Base-by-base conservation (phyloP, 2,888 invertebrate genomes). In the Cheilosia vernalis region DNA sequence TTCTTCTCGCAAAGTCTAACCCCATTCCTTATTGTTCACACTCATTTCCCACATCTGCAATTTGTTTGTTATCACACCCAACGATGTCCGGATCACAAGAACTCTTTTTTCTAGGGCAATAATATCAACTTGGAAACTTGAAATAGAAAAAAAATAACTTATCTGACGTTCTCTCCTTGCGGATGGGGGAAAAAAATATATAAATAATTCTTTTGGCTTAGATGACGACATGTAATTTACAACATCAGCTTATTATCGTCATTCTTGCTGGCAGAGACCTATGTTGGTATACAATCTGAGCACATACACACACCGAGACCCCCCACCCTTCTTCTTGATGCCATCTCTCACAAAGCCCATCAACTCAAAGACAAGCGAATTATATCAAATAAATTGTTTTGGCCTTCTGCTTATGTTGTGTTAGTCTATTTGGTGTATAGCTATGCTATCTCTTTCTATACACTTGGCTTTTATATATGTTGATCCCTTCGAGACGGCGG, bases 301-400 rank as follows among this genome's bases (percentile, higher is more conserved):
- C 13, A 37, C 15, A 33, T 19, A 49, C 5, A 30, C 27, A 9
- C 30, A 9, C 30, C 30, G 30, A 9, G 9, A 30, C 30, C 30
- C 30, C 27, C 9, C 40, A 44, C 53, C 44, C 55, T 56, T 73
- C 44, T 30, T 37, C 72, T 42, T 69, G 74, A 84, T 84, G 80
- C 69, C 74, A 73, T 81, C 76, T 81, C 81, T 76, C 74, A 61
- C 66, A 72, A 74, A 81, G 81, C 81, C 85, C 85, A 85, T 85
- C 85, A 85, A 81, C 81, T 80, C 61, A 77, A 66, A 80, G 84
- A 80, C 84, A 85, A 85, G 80, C 84, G 84, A 85, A 85, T 85
- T 85, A 80, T 85, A 76, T 80, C 74, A 85, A 85, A 85, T 85
- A 85, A 80, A 85, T 85, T 85, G 84, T 85, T 80, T 80, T 74